Base-by-base conservation (phyloP, 2,797 vertebrate species). In the Psittacula derbiana region DNA sequence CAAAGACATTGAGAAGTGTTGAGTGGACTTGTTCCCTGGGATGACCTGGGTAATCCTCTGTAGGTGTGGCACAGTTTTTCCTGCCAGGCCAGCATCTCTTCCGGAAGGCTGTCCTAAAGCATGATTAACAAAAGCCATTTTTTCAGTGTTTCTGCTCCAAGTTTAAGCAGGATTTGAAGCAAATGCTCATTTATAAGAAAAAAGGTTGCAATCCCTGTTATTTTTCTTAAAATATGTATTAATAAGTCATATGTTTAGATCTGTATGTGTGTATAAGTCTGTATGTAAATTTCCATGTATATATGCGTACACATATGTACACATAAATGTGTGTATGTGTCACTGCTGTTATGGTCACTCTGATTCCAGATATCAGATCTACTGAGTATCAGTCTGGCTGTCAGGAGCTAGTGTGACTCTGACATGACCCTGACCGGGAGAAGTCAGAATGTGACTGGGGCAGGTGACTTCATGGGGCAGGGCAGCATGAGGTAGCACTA, bases 111-210 rank as follows among this genome's bases (percentile, higher is more conserved):
- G 3, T 64, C 43, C 72, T 81, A 47, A 75, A 91, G 25, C 28
- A 24, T 2, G 23, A 61, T 53, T 58, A 74, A 17, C 27, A 70
- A 75, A 93, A 88, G 36, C 47, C 3, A 6, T 87, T 90, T 92
- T 90, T 90, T 85, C 52, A 50, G 66, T 38, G 17, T 71, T 66
- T 86, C 52, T 88, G 50, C 20, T 44, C 44, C 41, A 92, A 58
- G 13, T 65, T 76, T 69, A 66, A 90, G 47, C 47, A 88, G 80
- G 41, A 84, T 91, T 84, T 84, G 44, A 91, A 85, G 47, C 13
- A 88, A 79, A 79, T 40, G 6, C 16, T 12, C 79, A 11, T 79
- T 80, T 80, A 36, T 61, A 33, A 78, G 13, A 57, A 62, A 86
- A 43, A 50, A 3, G 2, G 0, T 10, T 61, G 33, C 40, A 80